These are phyloP conservation scores for Heliconius aoede DNA, from an alignment of 2,888 invertebrate genomes.

Conservation along the genomic window DNA sequence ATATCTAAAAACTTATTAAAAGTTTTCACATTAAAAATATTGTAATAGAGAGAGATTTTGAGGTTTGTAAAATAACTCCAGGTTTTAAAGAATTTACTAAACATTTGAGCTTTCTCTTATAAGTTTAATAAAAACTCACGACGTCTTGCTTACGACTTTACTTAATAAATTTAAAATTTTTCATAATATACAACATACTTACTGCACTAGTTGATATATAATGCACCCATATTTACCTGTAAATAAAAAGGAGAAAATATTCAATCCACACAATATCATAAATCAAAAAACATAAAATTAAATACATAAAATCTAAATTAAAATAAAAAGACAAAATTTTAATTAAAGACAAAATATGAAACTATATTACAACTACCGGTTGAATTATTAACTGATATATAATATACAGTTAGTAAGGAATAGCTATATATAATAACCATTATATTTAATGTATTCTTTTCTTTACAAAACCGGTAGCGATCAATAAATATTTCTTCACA, in stretches of 20 bases:
- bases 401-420: background rate
- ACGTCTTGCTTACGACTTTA: background rate
- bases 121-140: background rate
- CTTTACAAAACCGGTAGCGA: slow-evolving; percentile 26
- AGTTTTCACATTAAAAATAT: slow-evolving; percentile 4
- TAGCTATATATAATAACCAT: slow-evolving; percentile 2
- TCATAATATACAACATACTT: background rate
- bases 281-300: background rate
- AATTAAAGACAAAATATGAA: background rate
- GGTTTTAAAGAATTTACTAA: background rate
- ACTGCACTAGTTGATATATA: background rate
- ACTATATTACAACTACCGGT: background rate
- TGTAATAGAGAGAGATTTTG: background rate
- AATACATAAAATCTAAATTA: background rate
- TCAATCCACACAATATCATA: background rate
- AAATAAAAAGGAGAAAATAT: background rate
- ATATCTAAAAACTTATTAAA: slow-evolving; percentile 12
- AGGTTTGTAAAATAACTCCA: too few relatives aligned
- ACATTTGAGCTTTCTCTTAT: background rate
- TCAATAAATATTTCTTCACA: slow-evolving; percentile 29
- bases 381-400: background rate
- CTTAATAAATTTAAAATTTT: background rate
- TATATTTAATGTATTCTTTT: slow-evolving; percentile 16
- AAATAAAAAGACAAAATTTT: too few relatives aligned
- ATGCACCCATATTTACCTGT: background rate